Conservation (phyloP, 2,888 invertebrate species). For the Ennomos quercinarius region DNA sequence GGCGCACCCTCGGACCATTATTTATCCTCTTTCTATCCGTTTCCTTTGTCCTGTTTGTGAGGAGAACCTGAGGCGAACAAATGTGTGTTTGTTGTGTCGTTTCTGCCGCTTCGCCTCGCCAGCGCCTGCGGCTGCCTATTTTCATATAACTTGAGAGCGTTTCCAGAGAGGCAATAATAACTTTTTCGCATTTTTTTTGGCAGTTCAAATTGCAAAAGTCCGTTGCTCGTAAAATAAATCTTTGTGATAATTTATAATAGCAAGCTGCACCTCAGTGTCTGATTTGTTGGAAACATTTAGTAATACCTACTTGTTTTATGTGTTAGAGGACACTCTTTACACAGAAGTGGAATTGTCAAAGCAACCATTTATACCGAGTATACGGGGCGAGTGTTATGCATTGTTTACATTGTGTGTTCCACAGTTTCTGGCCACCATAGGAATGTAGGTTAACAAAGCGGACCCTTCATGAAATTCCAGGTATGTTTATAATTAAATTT, state of each 20-base stretch:
- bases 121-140: slow-evolving; percentile 53
- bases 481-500: slow-evolving; percentile 35
- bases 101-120: slow-evolving; percentile 37
- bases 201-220: slow-evolving; percentile 36
- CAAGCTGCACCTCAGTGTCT: slow-evolving; percentile 17
- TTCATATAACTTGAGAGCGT: slow-evolving; percentile 52
- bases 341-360: slow-evolving; percentile 31
- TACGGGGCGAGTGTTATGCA: slow-evolving; percentile 22
- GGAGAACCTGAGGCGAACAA: slow-evolving; percentile 62
- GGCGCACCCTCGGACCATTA: slow-evolving; percentile 56
- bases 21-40: slow-evolving; percentile 69
- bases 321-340: slow-evolving; percentile 15
- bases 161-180: slow-evolving; percentile 51
- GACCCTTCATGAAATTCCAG: slow-evolving; percentile 26
- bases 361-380: slow-evolving; percentile 21
- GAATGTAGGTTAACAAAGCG: slow-evolving; percentile 39
- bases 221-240: slow-evolving; percentile 25
- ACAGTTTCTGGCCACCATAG: slow-evolving; percentile 27
- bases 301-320: slow-evolving; percentile 20
- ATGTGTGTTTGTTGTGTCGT: slow-evolving; percentile 65
- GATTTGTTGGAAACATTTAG: slow-evolving; percentile 20
- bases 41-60: slow-evolving; percentile 71
- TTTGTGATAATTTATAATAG: slow-evolving; percentile 29
- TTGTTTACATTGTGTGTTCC: slow-evolving; percentile 36
- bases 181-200: slow-evolving; percentile 49